Base-by-base conservation (phyloP, 2,113 vertebrate genomes). In the Hydrolagus affinis region DNA sequence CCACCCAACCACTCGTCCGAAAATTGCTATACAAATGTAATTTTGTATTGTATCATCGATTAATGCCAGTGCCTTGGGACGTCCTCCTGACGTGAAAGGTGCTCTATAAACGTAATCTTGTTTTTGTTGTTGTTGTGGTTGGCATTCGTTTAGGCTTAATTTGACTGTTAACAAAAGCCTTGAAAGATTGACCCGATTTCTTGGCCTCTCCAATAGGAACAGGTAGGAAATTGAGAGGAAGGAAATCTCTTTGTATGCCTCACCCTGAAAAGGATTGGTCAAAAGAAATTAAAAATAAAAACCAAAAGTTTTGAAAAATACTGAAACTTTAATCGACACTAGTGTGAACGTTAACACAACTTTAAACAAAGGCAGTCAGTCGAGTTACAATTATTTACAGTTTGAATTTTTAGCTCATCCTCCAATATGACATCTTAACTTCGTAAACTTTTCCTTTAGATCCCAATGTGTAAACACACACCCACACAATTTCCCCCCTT, bases 371-470 rank as follows among this genome's bases (percentile, higher is more conserved):
- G 70, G 70, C 25, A 32, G 60, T 25, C 62, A 83, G 60, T 83
- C 60, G 28, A 30, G 25, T 19, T 66, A 80, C 75, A 66, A 17
- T 83, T 83, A 83, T 83, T 83, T 83, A 83, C 78, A 83, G 19
- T 74, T 44, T 83, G 60, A 68, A 83, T 9, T 32, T 30, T 66
- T 44, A 44, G 77, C 30, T 83, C 9, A 66, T 32, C 12, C 28
- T 83, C 66, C 28, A 21, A 83, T 17, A 25, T 15, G 8, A 25
- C 7, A 83, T 75, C 56, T 75, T 56, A 75, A 68, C 78, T 66
- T 60, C 11, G 25, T 83, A 32, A 66, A 32, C 23, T n/a, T 32
- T 56, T 75, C 32, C 64, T 66, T 68, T 28, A 32, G 17, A 64
- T 12, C 8, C 59, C 62, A 62, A 83, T 30, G 32, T 25, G 60